phyloP scores from a whole-genome alignment of 1,140 invertebrate genomes.

The Leptinotarsa defecta region DNA sequence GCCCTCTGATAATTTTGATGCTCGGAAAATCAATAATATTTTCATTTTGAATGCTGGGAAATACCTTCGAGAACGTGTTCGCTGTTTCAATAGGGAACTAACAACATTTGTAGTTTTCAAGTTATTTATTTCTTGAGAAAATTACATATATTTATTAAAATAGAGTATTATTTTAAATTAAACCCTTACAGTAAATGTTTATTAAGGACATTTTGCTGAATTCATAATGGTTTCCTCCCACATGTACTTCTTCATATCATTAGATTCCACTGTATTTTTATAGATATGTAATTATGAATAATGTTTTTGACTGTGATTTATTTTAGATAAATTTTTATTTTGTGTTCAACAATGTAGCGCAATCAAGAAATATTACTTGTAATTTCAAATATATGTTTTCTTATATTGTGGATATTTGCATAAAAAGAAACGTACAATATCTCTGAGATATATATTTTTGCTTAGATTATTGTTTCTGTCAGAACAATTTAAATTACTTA shows the following conservation, averaged over 20 bases:
- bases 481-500: neutral
- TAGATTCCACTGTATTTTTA: conserved; percentile 29
- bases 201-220: neutral
- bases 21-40: neutral
- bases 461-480: conserved; percentile 18
- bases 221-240: no score
- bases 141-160: no score
- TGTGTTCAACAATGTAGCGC: neutral
- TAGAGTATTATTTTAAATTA: no score
- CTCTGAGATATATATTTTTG: conserved; percentile 11
- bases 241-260: conserved; percentile 18
- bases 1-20: neutral
- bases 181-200: neutral
- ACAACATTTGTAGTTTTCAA: neutral
- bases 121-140: no score
- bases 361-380: conserved; percentile 27
- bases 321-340: conserved; percentile 18
- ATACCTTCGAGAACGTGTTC: neutral
- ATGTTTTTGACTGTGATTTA: conserved; percentile 31
- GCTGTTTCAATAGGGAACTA: conserved; percentile 1
- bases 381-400: conserved; percentile 18
- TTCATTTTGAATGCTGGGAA: neutral
- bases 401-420: conserved; percentile 16
- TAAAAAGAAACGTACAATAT: conserved; percentile 29
- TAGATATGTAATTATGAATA: conserved; percentile 24